Base-by-base conservation (phyloP, 2,888 invertebrate genomes). In the Pheosia tremula region DNA sequence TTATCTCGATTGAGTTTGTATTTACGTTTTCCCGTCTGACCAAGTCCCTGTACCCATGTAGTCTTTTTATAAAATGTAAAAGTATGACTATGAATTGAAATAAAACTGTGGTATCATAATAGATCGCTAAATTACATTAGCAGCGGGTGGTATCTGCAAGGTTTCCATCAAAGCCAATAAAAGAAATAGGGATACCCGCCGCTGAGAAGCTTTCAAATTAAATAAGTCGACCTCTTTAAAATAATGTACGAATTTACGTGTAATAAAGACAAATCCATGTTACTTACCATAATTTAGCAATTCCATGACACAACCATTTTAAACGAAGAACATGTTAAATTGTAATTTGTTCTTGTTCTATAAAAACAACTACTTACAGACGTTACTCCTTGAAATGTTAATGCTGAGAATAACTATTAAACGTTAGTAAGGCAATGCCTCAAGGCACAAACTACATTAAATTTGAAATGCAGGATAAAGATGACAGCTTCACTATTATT, bases 81-180 rank as follows among this genome's bases (percentile, higher is more conserved):
- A n/a, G n/a, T 52, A 58, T 56, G 47, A 13, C 52, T 39, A 54
- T 52, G 58, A 70, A 68, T 60, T 66, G 5, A 11, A 53, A 53
- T 53, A 37, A 5, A 38, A 53, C 10, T 53, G 36, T 10, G 10
- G 10, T 37, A 36, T 7, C 52, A 24, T 13, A 38, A n/a, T 38
- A 59, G 9, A 67, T 60, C 58, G 53, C 56, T 58, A 58, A 62
- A 72, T 66, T 58, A 55, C 54, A 72, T 72, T 68, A 64, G 54
- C 24, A 39, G 10, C 7, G 60, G 68, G 59, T 50, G 63, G 61
- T 54, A 56, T 60, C 60, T n/a, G 49, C 24, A 24, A 13, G 56
- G 62, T 45, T 13, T 60, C 41, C 65, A 60, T 67, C 61, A 38
- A 59, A 58, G 60, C n/a, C 53, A 61, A 67, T 57, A 60, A 62